These are phyloP conservation scores for Notolabrus celidotus DNA, from an alignment of 2,797 vertebrate genomes.

Conservation along the genomic window DNA sequence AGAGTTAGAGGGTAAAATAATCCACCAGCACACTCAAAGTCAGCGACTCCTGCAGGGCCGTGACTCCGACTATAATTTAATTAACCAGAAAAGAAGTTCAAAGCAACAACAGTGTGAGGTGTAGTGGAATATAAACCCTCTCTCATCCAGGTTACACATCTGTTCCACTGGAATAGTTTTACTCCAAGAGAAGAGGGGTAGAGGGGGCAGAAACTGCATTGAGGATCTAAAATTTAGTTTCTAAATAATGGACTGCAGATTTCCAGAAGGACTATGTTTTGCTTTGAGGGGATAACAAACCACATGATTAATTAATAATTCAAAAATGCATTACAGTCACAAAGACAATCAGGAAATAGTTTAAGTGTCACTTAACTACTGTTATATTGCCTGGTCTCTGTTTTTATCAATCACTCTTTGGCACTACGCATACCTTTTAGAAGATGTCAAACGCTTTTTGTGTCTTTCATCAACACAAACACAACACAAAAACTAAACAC, in stretches of 20 bases:
- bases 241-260: neutral
- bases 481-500: too few species aligned
- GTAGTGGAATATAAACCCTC: slow-evolving; percentile 1
- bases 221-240: neutral
- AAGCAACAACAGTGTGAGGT: neutral
- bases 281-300: neutral
- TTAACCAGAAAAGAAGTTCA: slow-evolving; percentile 40
- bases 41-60: slow-evolving; percentile 10
- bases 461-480: too few species aligned
- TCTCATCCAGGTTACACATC: slow-evolving; percentile 14
- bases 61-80: slow-evolving; percentile 38
- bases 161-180: neutral
- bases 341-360: neutral
- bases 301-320: neutral
- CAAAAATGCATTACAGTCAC: too few species aligned
- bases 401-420: neutral
- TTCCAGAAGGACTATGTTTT: neutral
- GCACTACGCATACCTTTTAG: too few species aligned
- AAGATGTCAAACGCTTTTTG: too few species aligned
- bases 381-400: neutral
- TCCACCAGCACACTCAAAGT: slow-evolving; percentile 24
- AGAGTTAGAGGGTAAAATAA: slow-evolving; percentile 29
- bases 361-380: neutral
- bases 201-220: neutral
- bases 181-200: too few species aligned